A percentile compares a stretch with the other conserved stretches of the same genome.
These are phyloP conservation scores for Noctua janthina DNA, from an alignment of 2,888 invertebrate genomes.

Conservation along the genomic window DNA sequence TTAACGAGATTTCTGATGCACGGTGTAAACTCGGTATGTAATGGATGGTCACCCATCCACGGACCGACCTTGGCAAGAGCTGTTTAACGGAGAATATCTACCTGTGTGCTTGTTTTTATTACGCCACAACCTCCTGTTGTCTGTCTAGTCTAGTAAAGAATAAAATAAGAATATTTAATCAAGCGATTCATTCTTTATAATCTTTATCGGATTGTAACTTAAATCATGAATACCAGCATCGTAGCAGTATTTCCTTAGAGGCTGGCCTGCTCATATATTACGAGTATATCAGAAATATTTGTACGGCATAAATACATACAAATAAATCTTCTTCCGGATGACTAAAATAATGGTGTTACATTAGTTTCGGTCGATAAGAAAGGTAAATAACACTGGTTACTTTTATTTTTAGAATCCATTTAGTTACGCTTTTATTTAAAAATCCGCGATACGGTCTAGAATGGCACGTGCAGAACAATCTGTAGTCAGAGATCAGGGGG, in stretches of 20 bases:
- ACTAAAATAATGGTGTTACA: constrained; percentile 19
- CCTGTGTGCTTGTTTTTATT: background rate
- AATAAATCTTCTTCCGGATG: constrained; percentile 7
- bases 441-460: constrained; percentile 15
- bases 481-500: background rate
- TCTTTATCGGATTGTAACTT: background rate
- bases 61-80: background rate
- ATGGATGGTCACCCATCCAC: no score
- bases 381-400: constrained; percentile 32
- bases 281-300: background rate
- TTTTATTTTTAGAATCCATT: constrained; percentile 47
- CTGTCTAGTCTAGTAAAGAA: background rate
- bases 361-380: constrained; percentile 40
- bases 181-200: background rate
- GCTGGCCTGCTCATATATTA: background rate
- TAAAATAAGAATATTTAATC: background rate
- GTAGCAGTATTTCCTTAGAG: background rate
- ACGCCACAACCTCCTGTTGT: background rate
- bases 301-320: background rate
- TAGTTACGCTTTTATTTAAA: constrained; percentile 27
- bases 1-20: no score
- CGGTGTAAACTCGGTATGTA: no score
- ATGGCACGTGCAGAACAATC: constrained; percentile 16
- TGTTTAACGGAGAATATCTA: background rate
- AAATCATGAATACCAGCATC: background rate